Conservation (phyloP, 2,888 invertebrate genomes). For the Palloptera scutellata region DNA sequence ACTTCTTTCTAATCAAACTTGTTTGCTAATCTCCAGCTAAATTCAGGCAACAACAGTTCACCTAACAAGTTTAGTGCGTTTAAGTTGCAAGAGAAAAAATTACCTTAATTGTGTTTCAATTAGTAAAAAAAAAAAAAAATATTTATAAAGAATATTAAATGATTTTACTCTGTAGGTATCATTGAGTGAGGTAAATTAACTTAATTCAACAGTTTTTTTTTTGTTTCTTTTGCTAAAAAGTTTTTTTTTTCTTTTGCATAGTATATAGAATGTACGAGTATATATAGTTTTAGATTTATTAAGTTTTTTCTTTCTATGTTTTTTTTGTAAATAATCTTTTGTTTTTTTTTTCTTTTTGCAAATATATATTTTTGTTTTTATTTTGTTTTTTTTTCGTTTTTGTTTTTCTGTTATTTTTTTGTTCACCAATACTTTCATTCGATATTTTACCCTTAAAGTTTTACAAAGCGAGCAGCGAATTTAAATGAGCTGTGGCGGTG, state of each 20-base stretch:
- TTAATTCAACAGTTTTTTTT: neutral
- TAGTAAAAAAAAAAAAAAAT: too few relatives aligned
- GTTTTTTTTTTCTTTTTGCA: constrained; percentile 19
- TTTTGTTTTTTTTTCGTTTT: constrained; percentile 30
- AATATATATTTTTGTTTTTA: constrained; percentile 32
- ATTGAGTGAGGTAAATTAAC: too few relatives aligned
- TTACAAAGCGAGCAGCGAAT: constrained; percentile 45
- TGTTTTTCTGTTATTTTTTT: constrained; percentile 41
- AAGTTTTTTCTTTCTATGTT: constrained; percentile 5
- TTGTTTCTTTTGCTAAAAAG: neutral
- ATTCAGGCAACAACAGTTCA: too few relatives aligned
- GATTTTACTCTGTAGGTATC: too few relatives aligned
- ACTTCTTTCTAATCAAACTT: too few relatives aligned
- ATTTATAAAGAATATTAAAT: too few relatives aligned
- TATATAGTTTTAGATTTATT: neutral
- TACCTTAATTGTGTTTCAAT: too few relatives aligned
- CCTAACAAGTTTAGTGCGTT: too few relatives aligned
- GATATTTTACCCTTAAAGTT: constrained; percentile 62
- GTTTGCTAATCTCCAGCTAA: too few relatives aligned
- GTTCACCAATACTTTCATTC: constrained; percentile 61
- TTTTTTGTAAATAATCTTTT: constrained; percentile 18
- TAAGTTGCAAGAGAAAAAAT: too few relatives aligned
- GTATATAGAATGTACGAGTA: neutral
- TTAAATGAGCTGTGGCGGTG: constrained; percentile 15
- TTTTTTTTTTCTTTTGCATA: neutral